Conservation (phyloP, 2,797 vertebrate species). For the Cynopterus sphinx region DNA sequence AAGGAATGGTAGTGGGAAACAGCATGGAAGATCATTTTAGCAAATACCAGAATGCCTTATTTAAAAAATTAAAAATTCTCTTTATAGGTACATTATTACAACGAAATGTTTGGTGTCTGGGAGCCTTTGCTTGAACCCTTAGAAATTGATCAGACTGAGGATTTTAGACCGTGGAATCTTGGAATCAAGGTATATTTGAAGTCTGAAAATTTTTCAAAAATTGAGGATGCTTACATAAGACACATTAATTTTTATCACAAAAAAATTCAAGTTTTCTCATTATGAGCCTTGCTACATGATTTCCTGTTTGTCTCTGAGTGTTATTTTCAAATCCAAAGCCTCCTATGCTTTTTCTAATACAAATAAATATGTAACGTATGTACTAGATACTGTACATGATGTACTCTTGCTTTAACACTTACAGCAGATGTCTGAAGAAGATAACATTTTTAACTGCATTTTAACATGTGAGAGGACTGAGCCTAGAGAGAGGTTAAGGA, state of each 20-base stretch:
- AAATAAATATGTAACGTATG: conserved; percentile 14
- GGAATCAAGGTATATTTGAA: conserved; percentile 87
- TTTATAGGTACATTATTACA: conserved; percentile 95
- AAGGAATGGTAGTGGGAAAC: background rate
- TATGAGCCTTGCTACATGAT: background rate
- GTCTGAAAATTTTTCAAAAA: background rate
- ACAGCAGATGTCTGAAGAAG: background rate
- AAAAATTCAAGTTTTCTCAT: background rate
- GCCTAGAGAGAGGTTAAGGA: background rate
- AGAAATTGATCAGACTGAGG: conserved; percentile 92
- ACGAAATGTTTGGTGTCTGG: conserved; percentile 97
- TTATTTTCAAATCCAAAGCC: conserved; percentile 9
- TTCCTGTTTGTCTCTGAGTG: conserved; percentile 1
- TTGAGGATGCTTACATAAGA: background rate
- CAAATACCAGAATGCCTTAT: conserved; percentile 4
- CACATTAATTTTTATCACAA: conserved; percentile 14
- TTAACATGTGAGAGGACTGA: background rate
- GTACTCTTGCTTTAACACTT: background rate
- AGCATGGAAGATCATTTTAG: background rate
- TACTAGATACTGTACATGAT: background rate
- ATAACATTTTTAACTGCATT: background rate
- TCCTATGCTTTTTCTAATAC: background rate
- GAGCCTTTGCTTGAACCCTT: conserved; percentile 97
- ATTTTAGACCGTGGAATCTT: conserved; percentile 94
- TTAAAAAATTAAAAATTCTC: conserved; percentile 50